These are phyloP conservation scores for Pelecanus crispus DNA, from an alignment of 2,113 vertebrate genomes.

Conservation along the genomic window DNA sequence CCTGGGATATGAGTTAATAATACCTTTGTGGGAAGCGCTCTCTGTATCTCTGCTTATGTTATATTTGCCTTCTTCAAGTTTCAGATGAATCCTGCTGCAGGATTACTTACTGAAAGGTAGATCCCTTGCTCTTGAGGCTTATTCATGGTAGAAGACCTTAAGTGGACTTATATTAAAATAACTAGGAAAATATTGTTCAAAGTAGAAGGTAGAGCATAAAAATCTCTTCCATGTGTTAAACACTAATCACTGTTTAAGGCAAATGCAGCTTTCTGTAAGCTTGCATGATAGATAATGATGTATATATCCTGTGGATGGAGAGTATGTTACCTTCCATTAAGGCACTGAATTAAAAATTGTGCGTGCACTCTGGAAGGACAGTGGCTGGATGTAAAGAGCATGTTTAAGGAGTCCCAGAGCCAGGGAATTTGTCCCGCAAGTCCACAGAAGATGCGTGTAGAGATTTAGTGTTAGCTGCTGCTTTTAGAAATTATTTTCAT, in stretches of 20 bases:
- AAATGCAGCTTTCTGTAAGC: not conserved
- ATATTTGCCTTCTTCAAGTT: not conserved
- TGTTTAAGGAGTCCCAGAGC: not conserved
- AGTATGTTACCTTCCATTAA: not conserved
- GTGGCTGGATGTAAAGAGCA: not conserved
- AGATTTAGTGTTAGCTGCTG: not conserved
- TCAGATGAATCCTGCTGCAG: not conserved
- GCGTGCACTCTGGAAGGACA: fast-evolving
- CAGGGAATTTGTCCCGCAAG: not conserved
- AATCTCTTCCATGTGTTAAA: not conserved
- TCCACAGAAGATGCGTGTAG: too few relatives aligned
- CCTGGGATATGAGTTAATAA: not conserved
- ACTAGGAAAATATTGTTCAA: not conserved
- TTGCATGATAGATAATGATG: not conserved
- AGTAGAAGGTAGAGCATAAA: not conserved
- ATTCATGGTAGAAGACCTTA: not conserved
- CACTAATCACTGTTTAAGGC: not conserved
- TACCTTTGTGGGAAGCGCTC: not conserved
- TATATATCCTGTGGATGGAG: not conserved
- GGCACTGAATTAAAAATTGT: not conserved
- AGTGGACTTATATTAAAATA: not conserved
- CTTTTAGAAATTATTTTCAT: not conserved
- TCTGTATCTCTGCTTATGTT: not conserved
- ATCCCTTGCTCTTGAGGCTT: not conserved
- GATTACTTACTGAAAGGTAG: not conserved